Conservation (phyloP, 2,888 invertebrate genomes). For the Macaria liturata region DNA sequence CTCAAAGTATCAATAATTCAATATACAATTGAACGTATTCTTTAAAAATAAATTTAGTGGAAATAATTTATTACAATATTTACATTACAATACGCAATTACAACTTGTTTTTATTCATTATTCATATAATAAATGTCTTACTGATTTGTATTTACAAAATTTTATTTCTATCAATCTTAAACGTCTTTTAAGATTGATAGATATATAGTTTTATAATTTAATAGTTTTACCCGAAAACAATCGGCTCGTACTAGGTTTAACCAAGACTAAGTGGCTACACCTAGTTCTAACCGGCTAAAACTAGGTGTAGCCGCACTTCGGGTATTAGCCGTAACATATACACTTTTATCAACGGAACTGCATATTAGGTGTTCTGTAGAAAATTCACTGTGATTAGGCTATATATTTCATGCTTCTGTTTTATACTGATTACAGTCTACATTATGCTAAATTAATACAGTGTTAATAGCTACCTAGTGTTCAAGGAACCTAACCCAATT, state of each 20-base stretch:
- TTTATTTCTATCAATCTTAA: slow-evolving; percentile 65
- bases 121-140: slow-evolving; percentile 61
- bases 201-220: too few species aligned
- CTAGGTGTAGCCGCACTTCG: too few species aligned
- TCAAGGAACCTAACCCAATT: slow-evolving; percentile 1
- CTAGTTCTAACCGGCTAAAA: too few species aligned
- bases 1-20: too few species aligned
- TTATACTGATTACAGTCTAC: slow-evolving; percentile 7
- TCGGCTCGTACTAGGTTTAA: too few species aligned
- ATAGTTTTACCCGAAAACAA: too few species aligned
- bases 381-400: slow-evolving; percentile 5
- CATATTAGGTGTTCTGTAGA: slow-evolving; percentile 44
- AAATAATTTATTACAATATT: slow-evolving; percentile 64
- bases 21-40: too few species aligned
- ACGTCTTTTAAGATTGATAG: too few species aligned
- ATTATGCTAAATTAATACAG: slow-evolving; percentile 1
- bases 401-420: not conserved
- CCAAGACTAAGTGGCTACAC: too few species aligned
- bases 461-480: slow-evolving; percentile 2
- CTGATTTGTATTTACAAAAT: slow-evolving; percentile 63
- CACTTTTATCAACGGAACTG: slow-evolving; percentile 25
- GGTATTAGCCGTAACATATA: too few species aligned
- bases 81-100: slow-evolving; percentile 79
- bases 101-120: slow-evolving; percentile 73
- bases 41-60: slow-evolving; percentile 70